phyloP scores from a whole-genome alignment of 2,113 vertebrate genomes.

The Nothoprocta perdicaria region DNA sequence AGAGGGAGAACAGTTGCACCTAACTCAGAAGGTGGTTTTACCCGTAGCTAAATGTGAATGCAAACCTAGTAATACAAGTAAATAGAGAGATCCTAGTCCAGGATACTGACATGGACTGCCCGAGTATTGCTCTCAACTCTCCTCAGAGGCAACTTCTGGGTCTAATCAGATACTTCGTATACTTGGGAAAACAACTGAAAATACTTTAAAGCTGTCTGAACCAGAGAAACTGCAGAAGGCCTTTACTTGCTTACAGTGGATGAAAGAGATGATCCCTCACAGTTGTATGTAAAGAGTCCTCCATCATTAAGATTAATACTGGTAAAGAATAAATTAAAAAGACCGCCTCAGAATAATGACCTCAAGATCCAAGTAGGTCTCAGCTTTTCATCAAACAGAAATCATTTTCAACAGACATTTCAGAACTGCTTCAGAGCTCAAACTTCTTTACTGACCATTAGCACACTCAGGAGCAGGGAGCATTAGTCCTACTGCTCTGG shows the following conservation, averaged over 20 bases:
- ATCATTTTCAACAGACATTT: slow-evolving; percentile 59
- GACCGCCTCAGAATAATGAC: slow-evolving; percentile 59
- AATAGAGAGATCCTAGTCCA: background rate
- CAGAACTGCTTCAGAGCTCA: slow-evolving; percentile 35
- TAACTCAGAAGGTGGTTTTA: background rate
- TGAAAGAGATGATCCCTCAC: slow-evolving; percentile 21
- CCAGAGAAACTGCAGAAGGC: slow-evolving; percentile 52
- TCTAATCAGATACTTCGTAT: slow-evolving; percentile 10
- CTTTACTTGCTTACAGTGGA: slow-evolving; percentile 48
- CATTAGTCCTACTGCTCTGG: slow-evolving; percentile 19
- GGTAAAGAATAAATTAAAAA: slow-evolving; percentile 31
- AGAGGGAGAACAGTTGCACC: background rate
- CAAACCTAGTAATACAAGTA: background rate
- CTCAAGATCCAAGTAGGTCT: slow-evolving; percentile 23
- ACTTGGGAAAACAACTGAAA: slow-evolving; percentile 34
- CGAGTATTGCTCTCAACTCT: background rate
- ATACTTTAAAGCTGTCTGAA: slow-evolving; percentile 45
- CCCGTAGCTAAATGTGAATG: background rate
- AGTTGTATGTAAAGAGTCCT: background rate
- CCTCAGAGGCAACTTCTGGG: background rate
- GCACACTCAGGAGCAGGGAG: slow-evolving; percentile 11
- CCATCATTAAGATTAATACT: slow-evolving; percentile 36
- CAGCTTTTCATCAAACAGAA: slow-evolving; percentile 19
- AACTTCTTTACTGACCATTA: slow-evolving; percentile 26
- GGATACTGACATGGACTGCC: background rate